phyloP scores from a whole-genome alignment of 2,113 vertebrate genomes.

The Phasianus colchicus region DNA sequence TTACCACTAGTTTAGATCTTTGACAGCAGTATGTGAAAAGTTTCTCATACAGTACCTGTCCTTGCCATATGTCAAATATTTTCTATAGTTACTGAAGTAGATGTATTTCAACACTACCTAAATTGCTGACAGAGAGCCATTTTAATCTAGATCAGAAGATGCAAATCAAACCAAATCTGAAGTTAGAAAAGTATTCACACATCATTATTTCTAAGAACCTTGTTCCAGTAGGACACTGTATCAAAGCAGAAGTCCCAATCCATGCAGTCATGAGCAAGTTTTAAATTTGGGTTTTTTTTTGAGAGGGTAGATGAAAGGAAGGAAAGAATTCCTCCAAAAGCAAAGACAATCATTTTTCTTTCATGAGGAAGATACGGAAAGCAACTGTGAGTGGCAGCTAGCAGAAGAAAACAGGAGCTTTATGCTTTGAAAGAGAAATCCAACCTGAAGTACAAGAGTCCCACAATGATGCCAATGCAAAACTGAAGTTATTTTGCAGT shows the following conservation, averaged over 20 bases:
- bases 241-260: background rate
- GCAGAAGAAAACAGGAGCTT: background rate
- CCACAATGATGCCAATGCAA: background rate
- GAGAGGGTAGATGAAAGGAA: background rate
- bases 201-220: background rate
- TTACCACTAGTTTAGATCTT: background rate
- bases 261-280: accelerated
- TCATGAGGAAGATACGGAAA: background rate
- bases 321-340: background rate
- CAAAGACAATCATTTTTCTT: background rate
- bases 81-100: background rate
- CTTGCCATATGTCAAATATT: background rate
- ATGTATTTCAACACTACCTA: constrained; percentile 30
- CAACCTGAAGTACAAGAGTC: background rate
- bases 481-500: background rate
- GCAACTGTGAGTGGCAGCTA: background rate
- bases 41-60: background rate
- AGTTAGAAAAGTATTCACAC: background rate
- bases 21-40: background rate
- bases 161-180: background rate
- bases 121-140: background rate
- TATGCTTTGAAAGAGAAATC: background rate
- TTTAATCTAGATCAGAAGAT: constrained; percentile 19
- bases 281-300: background rate
- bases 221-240: background rate